These are phyloP conservation scores for Gobius niger DNA, from an alignment of 2,113 vertebrate species.

Conservation along the genomic window DNA sequence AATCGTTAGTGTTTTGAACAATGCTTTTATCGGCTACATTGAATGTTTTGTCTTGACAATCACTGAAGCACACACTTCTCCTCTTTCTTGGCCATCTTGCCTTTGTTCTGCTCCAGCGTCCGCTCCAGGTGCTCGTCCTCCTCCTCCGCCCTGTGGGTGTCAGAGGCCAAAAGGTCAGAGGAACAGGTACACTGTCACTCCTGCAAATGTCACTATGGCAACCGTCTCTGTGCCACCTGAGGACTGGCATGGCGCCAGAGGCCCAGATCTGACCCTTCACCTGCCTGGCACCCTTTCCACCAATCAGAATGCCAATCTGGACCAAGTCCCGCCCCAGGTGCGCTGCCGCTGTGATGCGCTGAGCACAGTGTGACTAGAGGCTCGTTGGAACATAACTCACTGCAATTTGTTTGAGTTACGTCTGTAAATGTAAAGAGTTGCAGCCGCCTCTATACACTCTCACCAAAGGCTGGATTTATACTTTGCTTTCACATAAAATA, in stretches of 20 bases:
- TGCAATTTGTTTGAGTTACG: background rate
- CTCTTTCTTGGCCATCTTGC: slow-evolving; percentile 99
- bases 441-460: slow-evolving; percentile 5
- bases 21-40: slow-evolving; percentile 65
- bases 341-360: background rate
- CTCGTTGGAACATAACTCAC: background rate
- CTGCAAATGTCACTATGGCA: slow-evolving; percentile 6
- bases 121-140: slow-evolving; percentile 98
- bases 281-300: slow-evolving; percentile 29
- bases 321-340: slow-evolving; percentile 38
- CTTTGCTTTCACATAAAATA: background rate
- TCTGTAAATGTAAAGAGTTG: slow-evolving; percentile 5
- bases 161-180: slow-evolving; percentile 61
- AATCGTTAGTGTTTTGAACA: slow-evolving; percentile 33
- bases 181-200: slow-evolving; percentile 38
- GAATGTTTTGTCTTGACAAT: slow-evolving; percentile 55
- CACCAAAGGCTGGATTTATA: background rate
- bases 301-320: slow-evolving; percentile 28
- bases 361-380: background rate
- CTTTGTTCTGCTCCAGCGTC: slow-evolving; percentile 98
- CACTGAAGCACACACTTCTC: slow-evolving; percentile 96
- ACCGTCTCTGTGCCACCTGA: slow-evolving; percentile 29
- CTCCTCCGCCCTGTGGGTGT: slow-evolving; percentile 87
- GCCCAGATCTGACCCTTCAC: slow-evolving; percentile 46
- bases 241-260: slow-evolving; percentile 43